A percentile compares a stretch with the other conserved stretches of the same genome.
Evolutionary conservation across 2,888 invertebrate species (phyloP).

Genomic region (Drosophila helvetica): DNA sequence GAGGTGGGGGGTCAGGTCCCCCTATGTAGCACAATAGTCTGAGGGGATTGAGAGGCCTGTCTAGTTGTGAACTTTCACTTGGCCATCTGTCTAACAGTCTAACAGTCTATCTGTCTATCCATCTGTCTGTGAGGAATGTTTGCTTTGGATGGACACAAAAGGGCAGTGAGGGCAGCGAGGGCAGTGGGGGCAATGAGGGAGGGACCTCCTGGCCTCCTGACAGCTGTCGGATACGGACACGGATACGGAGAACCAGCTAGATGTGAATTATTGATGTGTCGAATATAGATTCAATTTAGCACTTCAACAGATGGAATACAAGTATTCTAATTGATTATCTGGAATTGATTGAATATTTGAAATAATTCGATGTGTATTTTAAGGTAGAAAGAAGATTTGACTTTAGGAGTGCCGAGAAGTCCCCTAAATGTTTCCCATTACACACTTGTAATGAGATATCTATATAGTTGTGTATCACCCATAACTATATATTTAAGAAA

Average conservation of each 20-base stretch:
- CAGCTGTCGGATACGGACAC: constrained; percentile 20
- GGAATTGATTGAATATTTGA: not conserved
- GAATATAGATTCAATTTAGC: not conserved
- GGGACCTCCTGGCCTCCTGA: constrained; percentile 8
- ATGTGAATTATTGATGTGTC: not conserved
- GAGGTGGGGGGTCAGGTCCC: not conserved
- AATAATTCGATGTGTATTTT: not conserved
- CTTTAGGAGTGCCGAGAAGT: too few species aligned
- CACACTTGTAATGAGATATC: too few species aligned
- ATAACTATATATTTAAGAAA: not conserved
- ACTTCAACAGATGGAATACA: too few species aligned
- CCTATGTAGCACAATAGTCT: not conserved
- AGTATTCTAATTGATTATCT: not conserved
- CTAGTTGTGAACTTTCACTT: constrained; percentile 24
- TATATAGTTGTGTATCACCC: too few species aligned
- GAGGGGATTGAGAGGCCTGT: constrained; percentile 14
- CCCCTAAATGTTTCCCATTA: too few species aligned
- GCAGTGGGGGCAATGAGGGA: not conserved
- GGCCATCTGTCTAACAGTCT: not conserved
- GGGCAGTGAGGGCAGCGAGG: too few species aligned
- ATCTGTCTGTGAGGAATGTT: constrained; percentile 24
- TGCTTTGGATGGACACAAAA: constrained; percentile 20
- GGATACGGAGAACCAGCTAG: not conserved
- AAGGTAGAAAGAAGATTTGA: too few species aligned
- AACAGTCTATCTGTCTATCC: constrained; percentile 10